Percentiles rank a stretch among this genome's conserved stretches.
Evolutionary conservation across 2,797 vertebrate species (phyloP).

Genomic region (Erethizon dorsatum): DNA sequence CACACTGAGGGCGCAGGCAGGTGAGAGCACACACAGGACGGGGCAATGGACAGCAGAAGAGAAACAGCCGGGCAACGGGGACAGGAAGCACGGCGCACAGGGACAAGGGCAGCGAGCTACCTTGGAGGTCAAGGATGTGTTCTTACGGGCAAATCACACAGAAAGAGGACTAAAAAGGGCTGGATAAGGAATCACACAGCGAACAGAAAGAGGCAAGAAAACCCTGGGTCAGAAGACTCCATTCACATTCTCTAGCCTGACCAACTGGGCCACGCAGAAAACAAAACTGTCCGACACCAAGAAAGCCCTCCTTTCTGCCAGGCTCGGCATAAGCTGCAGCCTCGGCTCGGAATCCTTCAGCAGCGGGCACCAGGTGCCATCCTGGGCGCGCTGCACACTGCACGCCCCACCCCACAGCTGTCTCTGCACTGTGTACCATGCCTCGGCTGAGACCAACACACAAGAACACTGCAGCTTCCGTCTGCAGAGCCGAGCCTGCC

Average conservation of each 20-base stretch:
- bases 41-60: neutral
- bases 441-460: neutral
- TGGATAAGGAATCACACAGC: neutral
- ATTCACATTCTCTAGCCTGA: neutral
- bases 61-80: neutral
- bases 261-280: neutral
- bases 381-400: too few relatives aligned
- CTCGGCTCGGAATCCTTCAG: neutral
- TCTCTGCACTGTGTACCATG: neutral
- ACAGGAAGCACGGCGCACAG: neutral
- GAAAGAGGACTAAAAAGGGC: neutral
- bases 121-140: too few relatives aligned
- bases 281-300: neutral
- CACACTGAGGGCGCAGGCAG: neutral
- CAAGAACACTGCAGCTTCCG: neutral
- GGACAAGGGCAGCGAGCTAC: neutral
- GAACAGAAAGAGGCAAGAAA: neutral
- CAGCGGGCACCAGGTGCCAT: neutral
- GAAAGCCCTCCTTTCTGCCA: neutral
- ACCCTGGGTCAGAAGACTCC: neutral
- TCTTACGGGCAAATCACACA: neutral
- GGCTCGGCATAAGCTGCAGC: neutral
- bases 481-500: neutral
- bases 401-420: neutral
- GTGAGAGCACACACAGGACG: neutral